Evolutionary conservation across 2,113 vertebrate genomes (phyloP).

Genomic region (Probosciger aterrimus): DNA sequence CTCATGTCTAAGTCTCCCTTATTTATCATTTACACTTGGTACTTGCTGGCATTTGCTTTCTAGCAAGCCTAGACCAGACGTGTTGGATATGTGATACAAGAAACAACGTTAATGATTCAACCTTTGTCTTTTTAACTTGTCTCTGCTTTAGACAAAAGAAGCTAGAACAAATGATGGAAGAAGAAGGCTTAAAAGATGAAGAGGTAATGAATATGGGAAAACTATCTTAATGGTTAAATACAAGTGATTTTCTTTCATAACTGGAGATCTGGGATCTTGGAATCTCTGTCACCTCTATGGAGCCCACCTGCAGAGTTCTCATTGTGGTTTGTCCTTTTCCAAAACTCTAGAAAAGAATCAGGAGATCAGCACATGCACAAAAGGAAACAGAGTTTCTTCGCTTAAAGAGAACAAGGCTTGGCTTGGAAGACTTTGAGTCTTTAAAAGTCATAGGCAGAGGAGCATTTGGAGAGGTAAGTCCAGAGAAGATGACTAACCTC

Average conservation of each 20-base stretch:
- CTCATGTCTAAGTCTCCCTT: not conserved
- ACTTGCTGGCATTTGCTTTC: not conserved
- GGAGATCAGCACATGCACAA: conserved; percentile 81
- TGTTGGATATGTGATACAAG: not conserved
- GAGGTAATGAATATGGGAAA: conserved; percentile 79
- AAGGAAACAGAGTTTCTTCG: conserved; percentile 86
- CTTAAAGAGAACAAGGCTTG: conserved; percentile 83
- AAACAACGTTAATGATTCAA: not conserved
- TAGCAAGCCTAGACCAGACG: not conserved
- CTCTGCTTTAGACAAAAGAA: conserved; percentile 88
- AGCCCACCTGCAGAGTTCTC: not conserved
- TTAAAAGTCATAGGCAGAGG: conserved; percentile 87
- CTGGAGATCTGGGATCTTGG: not conserved
- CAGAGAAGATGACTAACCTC: accelerated
- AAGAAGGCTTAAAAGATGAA: conserved; percentile 95
- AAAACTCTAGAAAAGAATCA: conserved; percentile 74
- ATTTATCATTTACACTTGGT: not conserved
- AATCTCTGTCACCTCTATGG: not conserved
- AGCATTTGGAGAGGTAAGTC: conserved; percentile 85
- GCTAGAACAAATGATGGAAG: conserved; percentile 98
- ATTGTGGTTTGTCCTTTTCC: not conserved
- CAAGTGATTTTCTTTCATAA: not conserved
- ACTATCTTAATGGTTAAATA: not conserved
- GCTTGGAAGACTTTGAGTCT: conserved; percentile 85
- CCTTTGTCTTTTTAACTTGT: not conserved